Evolutionary conservation across 2,888 invertebrate species (phyloP).

Genomic region (Thereva unica): DNA sequence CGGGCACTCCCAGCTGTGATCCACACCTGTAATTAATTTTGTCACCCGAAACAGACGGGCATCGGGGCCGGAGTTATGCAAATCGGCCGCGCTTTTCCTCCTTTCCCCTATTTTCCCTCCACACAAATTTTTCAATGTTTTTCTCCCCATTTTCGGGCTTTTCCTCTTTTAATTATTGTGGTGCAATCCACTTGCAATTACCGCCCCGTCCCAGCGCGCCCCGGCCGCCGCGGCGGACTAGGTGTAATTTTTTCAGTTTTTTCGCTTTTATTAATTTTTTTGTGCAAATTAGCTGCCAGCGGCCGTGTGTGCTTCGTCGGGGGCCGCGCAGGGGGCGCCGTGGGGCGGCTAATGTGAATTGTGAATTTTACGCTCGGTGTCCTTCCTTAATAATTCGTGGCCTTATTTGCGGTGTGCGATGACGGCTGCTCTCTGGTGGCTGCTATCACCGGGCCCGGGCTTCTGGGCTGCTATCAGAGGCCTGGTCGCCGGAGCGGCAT

Average conservation of each 20-base stretch:
- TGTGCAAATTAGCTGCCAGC: too few species aligned
- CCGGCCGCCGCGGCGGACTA: too few species aligned
- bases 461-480: too few species aligned
- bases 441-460: too few species aligned
- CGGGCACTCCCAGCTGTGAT: conserved; percentile 30
- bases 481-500: too few species aligned
- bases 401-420: neutral
- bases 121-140: too few species aligned
- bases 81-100: neutral
- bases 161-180: neutral
- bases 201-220: too few species aligned
- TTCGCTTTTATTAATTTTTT: neutral
- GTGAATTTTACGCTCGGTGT: conserved; percentile 20
- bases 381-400: conserved; percentile 33
- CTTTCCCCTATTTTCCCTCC: neutral
- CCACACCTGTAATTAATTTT: conserved; percentile 40
- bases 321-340: conserved; percentile 10
- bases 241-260: neutral
- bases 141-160: too few species aligned
- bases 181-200: too few species aligned
- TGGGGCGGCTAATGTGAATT: too few species aligned
- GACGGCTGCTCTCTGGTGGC: too few species aligned
- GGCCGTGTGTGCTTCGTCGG: neutral
- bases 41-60: conserved; percentile 35
- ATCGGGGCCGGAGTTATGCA: neutral